A percentile compares a stretch with the other conserved stretches of the same genome.
These are phyloP conservation scores for Ciconia stormi DNA, from an alignment of 2,113 vertebrate genomes.

Conservation along the genomic window DNA sequence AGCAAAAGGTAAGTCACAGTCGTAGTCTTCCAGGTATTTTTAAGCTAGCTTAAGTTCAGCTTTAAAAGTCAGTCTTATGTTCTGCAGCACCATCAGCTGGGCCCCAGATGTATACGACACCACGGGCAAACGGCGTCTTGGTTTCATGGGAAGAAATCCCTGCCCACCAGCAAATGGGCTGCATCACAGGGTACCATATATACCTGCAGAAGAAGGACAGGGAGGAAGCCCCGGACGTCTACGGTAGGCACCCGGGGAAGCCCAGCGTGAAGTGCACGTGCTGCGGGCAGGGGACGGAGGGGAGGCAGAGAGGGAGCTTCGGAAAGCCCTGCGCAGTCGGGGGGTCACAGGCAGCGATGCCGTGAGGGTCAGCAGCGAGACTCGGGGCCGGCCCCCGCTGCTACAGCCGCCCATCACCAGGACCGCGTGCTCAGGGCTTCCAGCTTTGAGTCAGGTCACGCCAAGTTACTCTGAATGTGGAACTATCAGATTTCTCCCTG, in stretches of 20 bases:
- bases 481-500: background rate
- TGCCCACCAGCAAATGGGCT: conserved; percentile 59
- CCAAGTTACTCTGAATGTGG: background rate
- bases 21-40: accelerated
- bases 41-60: background rate
- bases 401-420: background rate
- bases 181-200: conserved; percentile 61
- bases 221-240: background rate
- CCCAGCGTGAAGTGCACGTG: accelerated
- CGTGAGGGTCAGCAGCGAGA: accelerated
- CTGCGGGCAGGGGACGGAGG: accelerated
- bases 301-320: background rate
- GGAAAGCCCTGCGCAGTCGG: accelerated
- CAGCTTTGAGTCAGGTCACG: background rate
- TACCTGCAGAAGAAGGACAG: conserved; percentile 47
- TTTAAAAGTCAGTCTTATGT: accelerated
- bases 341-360: too few relatives aligned
- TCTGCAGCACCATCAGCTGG: conserved; percentile 64
- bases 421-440: accelerated
- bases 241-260: conserved; percentile 13
- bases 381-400: background rate
- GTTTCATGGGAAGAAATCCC: conserved; percentile 70
- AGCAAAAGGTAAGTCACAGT: conserved; percentile 49
- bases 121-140: background rate
- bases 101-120: background rate